Conservation (phyloP, 2,888 invertebrate species). For the Kuschelorhynchus macadamiae region DNA sequence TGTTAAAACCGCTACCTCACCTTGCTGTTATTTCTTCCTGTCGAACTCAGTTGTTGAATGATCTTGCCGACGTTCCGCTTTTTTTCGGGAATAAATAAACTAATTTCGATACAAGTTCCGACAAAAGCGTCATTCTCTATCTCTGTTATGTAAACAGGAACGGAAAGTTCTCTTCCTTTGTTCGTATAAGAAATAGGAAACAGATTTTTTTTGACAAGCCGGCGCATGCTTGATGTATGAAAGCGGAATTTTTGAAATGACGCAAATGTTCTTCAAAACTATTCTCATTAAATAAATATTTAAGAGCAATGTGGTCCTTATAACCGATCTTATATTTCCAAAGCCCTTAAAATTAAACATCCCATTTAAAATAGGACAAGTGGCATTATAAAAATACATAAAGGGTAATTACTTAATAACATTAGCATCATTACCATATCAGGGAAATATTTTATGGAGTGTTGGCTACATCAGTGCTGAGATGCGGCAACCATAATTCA, state of each 20-base stretch:
- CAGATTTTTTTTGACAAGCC: not conserved
- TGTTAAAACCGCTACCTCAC: conserved; percentile 84
- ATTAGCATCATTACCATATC: too few relatives aligned
- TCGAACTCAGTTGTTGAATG: conserved; percentile 72
- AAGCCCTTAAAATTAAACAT: too few relatives aligned
- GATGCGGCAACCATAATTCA: too few relatives aligned
- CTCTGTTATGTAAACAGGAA: not conserved
- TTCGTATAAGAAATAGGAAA: not conserved
- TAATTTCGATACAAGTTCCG: conserved; percentile 52
- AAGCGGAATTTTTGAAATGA: not conserved
- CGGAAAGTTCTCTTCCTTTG: not conserved
- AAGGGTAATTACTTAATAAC: too few relatives aligned
- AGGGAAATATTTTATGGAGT: too few relatives aligned
- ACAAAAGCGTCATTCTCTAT: conserved; percentile 43
- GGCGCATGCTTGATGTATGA: conserved; percentile 21
- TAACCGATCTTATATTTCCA: too few relatives aligned
- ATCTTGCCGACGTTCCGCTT: conserved; percentile 62
- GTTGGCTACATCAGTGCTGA: too few relatives aligned
- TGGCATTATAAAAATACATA: too few relatives aligned
- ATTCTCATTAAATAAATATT: too few relatives aligned
- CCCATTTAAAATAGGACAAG: too few relatives aligned
- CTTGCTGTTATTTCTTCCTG: conserved; percentile 80
- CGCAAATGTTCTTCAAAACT: not conserved
- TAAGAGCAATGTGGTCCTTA: too few relatives aligned
- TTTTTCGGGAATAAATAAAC: conserved; percentile 62